Percentiles rank a stretch among this genome's conserved stretches.
These are phyloP conservation scores for Aphelenchoides avenae DNA, from an alignment of 1,140 invertebrate genomes.

Conservation along the genomic window DNA sequence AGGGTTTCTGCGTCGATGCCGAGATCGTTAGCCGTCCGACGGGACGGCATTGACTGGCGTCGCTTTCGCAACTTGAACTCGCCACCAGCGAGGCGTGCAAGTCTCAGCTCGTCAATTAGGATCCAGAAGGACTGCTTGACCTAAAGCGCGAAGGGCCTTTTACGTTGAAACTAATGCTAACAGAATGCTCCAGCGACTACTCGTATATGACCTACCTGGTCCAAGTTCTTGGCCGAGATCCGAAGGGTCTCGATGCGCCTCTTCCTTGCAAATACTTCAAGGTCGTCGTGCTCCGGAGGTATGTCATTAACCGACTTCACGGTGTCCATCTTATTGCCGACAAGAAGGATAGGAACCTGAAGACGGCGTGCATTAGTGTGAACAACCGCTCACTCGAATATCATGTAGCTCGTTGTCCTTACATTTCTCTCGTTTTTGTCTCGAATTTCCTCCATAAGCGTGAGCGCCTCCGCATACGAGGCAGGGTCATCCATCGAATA, in stretches of 20 bases:
- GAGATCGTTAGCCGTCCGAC: constrained; percentile 36
- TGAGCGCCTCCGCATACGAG: constrained; percentile 49
- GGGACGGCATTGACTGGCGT: constrained; percentile 41
- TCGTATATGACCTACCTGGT: constrained; percentile 27
- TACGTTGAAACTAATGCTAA: constrained; percentile 20
- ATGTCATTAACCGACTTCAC: constrained; percentile 1
- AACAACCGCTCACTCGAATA: constrained; percentile 7
- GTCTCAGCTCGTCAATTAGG: constrained; percentile 35
- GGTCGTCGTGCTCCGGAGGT: background rate
- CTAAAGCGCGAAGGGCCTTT: constrained; percentile 8
- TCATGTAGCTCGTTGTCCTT: background rate
- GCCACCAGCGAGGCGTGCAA: constrained; percentile 8
- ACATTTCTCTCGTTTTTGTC: constrained; percentile 46
- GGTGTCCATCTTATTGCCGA: constrained; percentile 51
- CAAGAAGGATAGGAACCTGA: constrained; percentile 42
- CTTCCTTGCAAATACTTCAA: constrained; percentile 10
- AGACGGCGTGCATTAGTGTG: constrained; percentile 8
- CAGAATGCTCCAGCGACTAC: constrained; percentile 6
- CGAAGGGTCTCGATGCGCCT: constrained; percentile 13
- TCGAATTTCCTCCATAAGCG: constrained; percentile 49
- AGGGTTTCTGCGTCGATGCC: constrained; percentile 34
- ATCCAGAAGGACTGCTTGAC: constrained; percentile 34
- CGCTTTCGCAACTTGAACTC: constrained; percentile 31
- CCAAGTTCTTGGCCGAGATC: constrained; percentile 38
- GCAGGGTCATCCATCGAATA: constrained; percentile 44